These are phyloP conservation scores for Gephyroberyx darwinii DNA, from an alignment of 2,797 vertebrate species.

Conservation along the genomic window DNA sequence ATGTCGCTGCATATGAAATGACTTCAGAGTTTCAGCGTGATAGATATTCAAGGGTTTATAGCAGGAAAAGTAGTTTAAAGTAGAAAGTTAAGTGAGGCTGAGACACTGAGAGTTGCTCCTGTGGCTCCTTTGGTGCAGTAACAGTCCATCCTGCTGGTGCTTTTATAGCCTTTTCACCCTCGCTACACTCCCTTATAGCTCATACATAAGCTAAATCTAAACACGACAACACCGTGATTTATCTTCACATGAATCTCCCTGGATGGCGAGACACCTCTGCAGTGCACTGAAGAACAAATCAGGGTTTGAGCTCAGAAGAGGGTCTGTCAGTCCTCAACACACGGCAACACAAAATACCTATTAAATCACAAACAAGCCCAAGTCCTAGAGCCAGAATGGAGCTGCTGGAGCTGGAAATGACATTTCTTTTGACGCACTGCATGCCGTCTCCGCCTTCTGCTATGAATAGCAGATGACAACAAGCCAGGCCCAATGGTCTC, in stretches of 20 bases:
- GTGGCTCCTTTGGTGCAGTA: background rate
- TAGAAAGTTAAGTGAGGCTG: background rate
- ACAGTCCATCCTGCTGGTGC: background rate
- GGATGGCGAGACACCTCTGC: too few species aligned
- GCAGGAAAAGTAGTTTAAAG: background rate
- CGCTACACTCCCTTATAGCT: background rate
- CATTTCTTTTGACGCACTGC: constrained; percentile 20
- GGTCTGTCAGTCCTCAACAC: background rate
- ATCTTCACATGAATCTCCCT: background rate
- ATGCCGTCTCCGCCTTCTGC: background rate
- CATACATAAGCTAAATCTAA: background rate
- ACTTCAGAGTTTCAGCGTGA: background rate
- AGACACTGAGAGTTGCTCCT: background rate
- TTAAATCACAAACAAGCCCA: constrained; percentile 6
- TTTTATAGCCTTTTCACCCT: background rate
- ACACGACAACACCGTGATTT: background rate
- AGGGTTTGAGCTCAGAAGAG: background rate
- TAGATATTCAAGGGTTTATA: background rate
- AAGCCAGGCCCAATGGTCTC: constrained; percentile 1
- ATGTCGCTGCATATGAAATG: constrained; percentile 13
- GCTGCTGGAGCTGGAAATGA: constrained; percentile 11
- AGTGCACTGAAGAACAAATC: background rate
- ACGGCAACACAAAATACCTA: background rate
- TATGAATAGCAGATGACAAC: constrained; percentile 29
- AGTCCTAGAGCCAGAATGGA: background rate